Conservation (phyloP, 2,113 vertebrate species). For the Salvator merianae region DNA sequence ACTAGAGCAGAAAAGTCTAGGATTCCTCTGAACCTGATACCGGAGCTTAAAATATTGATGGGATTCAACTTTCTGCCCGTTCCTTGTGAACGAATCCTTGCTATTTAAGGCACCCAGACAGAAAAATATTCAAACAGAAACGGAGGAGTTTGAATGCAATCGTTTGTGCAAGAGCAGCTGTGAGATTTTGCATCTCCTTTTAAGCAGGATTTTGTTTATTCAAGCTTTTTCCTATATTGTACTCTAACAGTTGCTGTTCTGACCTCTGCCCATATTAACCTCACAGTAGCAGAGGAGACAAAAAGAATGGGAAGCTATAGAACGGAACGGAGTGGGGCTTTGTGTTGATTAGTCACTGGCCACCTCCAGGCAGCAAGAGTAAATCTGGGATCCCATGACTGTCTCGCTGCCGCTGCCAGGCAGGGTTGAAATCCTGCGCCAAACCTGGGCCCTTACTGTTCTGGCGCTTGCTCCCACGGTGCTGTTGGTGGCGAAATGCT, state of each 20-base stretch:
- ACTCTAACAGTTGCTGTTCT: slow-evolving; percentile 43
- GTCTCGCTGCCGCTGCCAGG: too few relatives aligned
- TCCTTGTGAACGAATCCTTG: slow-evolving; percentile 60
- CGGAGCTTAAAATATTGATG: slow-evolving; percentile 70
- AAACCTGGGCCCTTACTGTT: too few relatives aligned
- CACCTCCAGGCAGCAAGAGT: too few relatives aligned
- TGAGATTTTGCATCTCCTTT: slow-evolving; percentile 61
- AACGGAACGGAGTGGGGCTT: not conserved
- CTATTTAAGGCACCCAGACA: slow-evolving; percentile 62
- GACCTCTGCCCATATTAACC: slow-evolving; percentile 49
- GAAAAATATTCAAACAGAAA: slow-evolving; percentile 61
- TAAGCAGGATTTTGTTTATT: slow-evolving; percentile 58
- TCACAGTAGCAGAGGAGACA: slow-evolving; percentile 34
- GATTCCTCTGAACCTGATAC: slow-evolving; percentile 65
- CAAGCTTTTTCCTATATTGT: slow-evolving; percentile 11
- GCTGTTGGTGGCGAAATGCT: too few relatives aligned
- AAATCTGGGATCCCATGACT: too few relatives aligned
- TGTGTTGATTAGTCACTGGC: too few relatives aligned
- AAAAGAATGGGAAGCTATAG: slow-evolving; percentile 39
- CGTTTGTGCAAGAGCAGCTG: slow-evolving; percentile 58
- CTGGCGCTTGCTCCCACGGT: too few relatives aligned
- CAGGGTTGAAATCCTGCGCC: too few relatives aligned
- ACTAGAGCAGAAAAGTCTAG: slow-evolving; percentile 50
- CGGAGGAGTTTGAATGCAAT: slow-evolving; percentile 54
- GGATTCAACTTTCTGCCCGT: slow-evolving; percentile 53